Evolutionary conservation across 2,888 invertebrate species (phyloP), one percentile per base, ranked within the genome.

Genomic region (Neria commutata): DNA sequence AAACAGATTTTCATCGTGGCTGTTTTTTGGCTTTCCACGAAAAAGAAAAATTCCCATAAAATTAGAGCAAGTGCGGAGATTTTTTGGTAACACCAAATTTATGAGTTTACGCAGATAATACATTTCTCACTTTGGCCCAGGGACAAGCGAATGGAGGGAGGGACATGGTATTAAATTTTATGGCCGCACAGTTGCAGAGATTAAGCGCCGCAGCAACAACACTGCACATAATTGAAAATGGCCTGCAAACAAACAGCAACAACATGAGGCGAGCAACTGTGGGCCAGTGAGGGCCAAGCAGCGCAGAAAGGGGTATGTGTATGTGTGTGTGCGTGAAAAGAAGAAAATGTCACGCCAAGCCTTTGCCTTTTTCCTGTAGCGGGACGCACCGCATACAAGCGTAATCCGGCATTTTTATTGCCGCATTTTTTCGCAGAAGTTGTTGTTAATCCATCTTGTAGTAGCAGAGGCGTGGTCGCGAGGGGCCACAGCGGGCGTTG

Each of bases 61-160:
- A 72, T 72, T 72, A 72, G 74, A 72, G 73, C 74, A 72, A 72
- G 71, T 68, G 74, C 72, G 72, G 73, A 70, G 74, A 74, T 72
- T 72, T 73, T 71, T 6, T 37, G 37, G 11, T 37, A 37, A 14
- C 37, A 14, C 4, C 8, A 37, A 37, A 37, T 37, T 37, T 37
- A 37, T 37, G 37, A 37, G 37, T 37, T 37, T 37, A 14, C 8
- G 4, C 11, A 29, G 11, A 29, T 29, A 5, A 11, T 11, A 5
- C 5, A 29, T n/a, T 72, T 72, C 50, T 51, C 24, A 11, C 29
- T 48, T 10, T 29, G 40, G 26, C 40, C 21, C 23, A n/a, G 21
- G 33, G 29, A 19, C 8, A 17, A 24, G 25, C 23, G 23, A 2
- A n/a, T 14, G 5, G 6, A 40, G 40, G 71, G 69, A 55, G 26